Percentiles rank a stretch among this genome's conserved stretches.
These are phyloP conservation scores for Cylindroiulus punctatus DNA, from an alignment of 2,888 invertebrate genomes.

Conservation along the genomic window DNA sequence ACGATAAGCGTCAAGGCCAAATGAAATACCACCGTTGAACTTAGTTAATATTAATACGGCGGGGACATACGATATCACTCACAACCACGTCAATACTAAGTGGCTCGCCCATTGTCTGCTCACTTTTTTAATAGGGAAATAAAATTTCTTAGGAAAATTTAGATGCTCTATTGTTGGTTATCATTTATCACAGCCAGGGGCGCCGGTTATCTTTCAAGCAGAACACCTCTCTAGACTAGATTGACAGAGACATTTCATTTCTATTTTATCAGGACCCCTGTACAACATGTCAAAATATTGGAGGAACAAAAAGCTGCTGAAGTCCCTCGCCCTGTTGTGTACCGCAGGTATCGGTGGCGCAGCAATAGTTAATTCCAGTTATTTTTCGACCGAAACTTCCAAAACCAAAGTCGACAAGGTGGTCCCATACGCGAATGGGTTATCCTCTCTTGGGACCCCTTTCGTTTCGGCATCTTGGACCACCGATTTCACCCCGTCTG, in stretches of 20 bases:
- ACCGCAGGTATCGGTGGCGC: constrained; percentile 1
- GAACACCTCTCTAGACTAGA: no score
- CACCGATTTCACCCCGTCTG: constrained; percentile 52
- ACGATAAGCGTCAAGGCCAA: no score
- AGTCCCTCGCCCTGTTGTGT: neutral
- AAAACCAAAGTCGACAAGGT: neutral
- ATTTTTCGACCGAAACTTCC: neutral
- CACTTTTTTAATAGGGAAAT: no score
- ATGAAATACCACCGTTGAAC: no score
- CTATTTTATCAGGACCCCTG: no score
- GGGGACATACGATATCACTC: no score
- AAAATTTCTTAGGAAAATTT: no score
- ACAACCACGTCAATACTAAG: no score
- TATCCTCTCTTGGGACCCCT: neutral
- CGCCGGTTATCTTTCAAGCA: neutral
- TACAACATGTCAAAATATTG: constrained; percentile 20
- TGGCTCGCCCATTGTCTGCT: no score
- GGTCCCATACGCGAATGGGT: neutral
- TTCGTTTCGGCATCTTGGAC: constrained; percentile 54
- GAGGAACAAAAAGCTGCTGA: constrained; percentile 44
- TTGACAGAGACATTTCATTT: no score
- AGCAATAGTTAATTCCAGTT: neutral
- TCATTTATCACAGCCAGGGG: neutral
- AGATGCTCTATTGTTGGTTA: neutral
- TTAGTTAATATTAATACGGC: no score